phyloP scores from a whole-genome alignment of 2,888 invertebrate genomes.

The Baronia brevicornis region DNA sequence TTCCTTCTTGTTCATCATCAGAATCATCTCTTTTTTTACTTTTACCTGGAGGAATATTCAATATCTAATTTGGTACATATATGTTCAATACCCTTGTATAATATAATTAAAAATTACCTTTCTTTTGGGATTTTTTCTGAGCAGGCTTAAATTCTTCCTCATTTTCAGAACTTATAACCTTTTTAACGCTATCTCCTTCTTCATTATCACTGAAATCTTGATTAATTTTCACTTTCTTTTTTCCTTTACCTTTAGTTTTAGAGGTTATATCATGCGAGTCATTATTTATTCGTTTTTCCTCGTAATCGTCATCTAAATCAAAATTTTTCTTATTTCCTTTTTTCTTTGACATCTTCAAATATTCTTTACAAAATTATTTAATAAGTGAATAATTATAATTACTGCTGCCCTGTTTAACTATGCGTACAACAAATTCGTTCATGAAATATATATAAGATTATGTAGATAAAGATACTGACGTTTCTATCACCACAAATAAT shows the following conservation, averaged over 20 bases:
- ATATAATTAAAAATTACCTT: constrained; percentile 41
- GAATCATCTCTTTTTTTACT: constrained; percentile 65
- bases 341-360: constrained; percentile 74
- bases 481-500: too few relatives aligned
- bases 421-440: too few relatives aligned
- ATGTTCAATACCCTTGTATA: constrained; percentile 2
- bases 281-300: constrained; percentile 45
- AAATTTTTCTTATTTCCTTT: constrained; percentile 75
- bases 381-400: too few relatives aligned
- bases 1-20: constrained; percentile 61
- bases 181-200: constrained; percentile 41
- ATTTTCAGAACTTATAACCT: constrained; percentile 49
- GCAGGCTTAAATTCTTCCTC: constrained; percentile 55
- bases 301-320: constrained; percentile 71
- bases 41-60: constrained; percentile 36
- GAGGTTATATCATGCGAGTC: constrained; percentile 66
- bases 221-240: constrained; percentile 65
- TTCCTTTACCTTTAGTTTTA: constrained; percentile 66
- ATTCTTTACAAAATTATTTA: constrained; percentile 16
- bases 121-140: constrained; percentile 70
- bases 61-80: neutral
- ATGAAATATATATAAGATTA: too few relatives aligned
- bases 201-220: constrained; percentile 65
- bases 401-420: too few relatives aligned
- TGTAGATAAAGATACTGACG: too few relatives aligned